Evolutionary conservation across 1,140 invertebrate genomes (phyloP), one percentile per base, ranked within the genome.

Genomic region (Cydia pomonella): DNA sequence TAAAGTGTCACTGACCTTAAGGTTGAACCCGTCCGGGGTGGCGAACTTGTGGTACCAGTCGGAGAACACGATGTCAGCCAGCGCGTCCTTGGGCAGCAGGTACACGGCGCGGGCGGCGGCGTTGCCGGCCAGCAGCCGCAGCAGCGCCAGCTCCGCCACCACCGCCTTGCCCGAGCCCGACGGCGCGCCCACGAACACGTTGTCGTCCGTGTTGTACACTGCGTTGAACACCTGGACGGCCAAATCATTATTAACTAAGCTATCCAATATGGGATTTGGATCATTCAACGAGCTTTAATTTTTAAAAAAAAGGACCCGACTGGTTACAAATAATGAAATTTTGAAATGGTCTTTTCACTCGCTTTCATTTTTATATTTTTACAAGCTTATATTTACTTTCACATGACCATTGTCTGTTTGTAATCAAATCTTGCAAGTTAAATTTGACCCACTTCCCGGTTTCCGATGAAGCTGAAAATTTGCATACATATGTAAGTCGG

Each of bases 161-260:
- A 98, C 97, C 0, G 98, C 99, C 93, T 99, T 99, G 0, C 99
- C 98, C 2, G 98, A 98, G 0, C 99, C 99, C 13, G 98, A 98
- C 1, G 99, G 99, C 0, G 99, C 99, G 7, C 98, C 99, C 76
- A 99, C 96, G 90, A 99, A 99, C 1, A 99, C 97, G 93, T 99
- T 99, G 83, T 99, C 99, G 91, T 99, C 98, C 16, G 97, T 98
- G 93, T 99, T 99, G 91, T 99, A 99, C 0, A 99, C 96, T 0
- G 99, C 97, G 90, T 99, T 99, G 89, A 99, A 99, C 4, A 99
- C 99, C 91, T 93, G 83, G 2, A 7, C 53, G 27, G 21, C 23
- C 6, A 23, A 50, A 50, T 50, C 1, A n/a, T n/a, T 3, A 18
- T 4, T 50, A 4, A 47, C 1, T 44, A 7, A 44, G 3, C 1